Evolutionary conservation across 1,140 invertebrate genomes (phyloP).

Genomic region (Lepidurus arcticus): DNA sequence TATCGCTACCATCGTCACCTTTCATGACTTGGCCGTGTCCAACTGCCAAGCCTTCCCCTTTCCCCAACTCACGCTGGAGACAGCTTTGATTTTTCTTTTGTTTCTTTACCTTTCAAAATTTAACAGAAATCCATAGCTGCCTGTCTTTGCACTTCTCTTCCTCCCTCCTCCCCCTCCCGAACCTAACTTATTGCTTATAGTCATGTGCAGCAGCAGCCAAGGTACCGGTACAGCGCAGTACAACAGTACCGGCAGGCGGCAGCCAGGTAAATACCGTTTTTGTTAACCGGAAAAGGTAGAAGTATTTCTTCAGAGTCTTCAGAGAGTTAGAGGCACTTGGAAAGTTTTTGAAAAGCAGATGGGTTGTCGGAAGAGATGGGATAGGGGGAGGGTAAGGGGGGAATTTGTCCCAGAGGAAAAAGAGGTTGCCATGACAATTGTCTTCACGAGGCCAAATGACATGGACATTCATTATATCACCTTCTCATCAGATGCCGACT

Average conservation of each 20-base stretch:
- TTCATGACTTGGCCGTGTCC: not conserved
- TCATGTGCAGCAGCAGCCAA: no score
- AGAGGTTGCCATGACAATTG: not conserved
- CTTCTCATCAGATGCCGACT: not conserved
- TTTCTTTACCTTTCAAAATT: not conserved
- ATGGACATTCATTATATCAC: not conserved
- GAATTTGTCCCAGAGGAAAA: not conserved
- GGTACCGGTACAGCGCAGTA: no score
- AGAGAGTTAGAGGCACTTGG: no score
- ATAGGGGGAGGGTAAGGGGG: not conserved
- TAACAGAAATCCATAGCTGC: not conserved
- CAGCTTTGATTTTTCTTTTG: not conserved
- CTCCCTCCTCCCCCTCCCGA: not conserved
- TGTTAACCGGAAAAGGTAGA: no score
- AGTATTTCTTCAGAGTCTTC: no score
- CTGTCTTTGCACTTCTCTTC: conserved; percentile 13
- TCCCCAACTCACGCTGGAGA: no score
- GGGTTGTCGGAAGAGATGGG: not conserved
- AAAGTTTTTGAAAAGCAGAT: no score
- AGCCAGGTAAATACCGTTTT: no score
- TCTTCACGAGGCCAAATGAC: not conserved
- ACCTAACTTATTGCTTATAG: no score
- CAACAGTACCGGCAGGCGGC: no score
- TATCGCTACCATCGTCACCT: not conserved
- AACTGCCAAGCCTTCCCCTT: no score